phyloP scores from a whole-genome alignment of 2,888 invertebrate genomes.

The Drosophila algonquin region DNA sequence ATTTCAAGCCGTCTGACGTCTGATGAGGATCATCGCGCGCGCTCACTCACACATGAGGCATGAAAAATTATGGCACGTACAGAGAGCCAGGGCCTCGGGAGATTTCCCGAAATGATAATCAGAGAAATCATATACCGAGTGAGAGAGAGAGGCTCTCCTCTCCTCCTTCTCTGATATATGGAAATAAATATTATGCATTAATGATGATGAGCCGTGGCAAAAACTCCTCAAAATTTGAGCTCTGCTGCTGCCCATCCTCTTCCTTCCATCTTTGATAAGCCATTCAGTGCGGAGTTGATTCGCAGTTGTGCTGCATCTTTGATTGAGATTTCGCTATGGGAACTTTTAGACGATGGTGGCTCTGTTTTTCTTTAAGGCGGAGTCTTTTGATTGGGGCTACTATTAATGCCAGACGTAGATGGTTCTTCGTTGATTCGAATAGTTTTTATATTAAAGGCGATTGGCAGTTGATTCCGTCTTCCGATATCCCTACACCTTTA shows the following conservation, averaged over 20 bases:
- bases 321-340: conserved; percentile 14
- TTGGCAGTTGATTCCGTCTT: no score
- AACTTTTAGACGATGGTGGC: conserved; percentile 14
- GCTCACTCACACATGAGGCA: conserved; percentile 27
- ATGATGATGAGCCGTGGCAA: conserved; percentile 41
- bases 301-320: not conserved
- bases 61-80: conserved; percentile 70
- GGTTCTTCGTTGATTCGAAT: not conserved
- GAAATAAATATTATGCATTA: conserved; percentile 44
- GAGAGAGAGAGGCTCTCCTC: not conserved
- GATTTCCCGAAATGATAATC: conserved; percentile 72
- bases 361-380: not conserved
- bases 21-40: conserved; percentile 66
- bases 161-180: conserved; percentile 12
- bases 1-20: conserved; percentile 66
- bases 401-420: not conserved
- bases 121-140: conserved; percentile 26
- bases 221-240: conserved; percentile 33
- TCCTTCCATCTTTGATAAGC: conserved; percentile 27
- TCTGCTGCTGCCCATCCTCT: not conserved
- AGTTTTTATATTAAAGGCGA: not conserved
- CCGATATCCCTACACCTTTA: no score
- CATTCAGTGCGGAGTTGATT: conserved; percentile 1
- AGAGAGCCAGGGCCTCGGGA: conserved; percentile 9
- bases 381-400: conserved; percentile 16